Evolutionary conservation across 1,140 invertebrate species (phyloP), one percentile per base, ranked within the genome.

Genomic region (Drosophila persimilis): DNA sequence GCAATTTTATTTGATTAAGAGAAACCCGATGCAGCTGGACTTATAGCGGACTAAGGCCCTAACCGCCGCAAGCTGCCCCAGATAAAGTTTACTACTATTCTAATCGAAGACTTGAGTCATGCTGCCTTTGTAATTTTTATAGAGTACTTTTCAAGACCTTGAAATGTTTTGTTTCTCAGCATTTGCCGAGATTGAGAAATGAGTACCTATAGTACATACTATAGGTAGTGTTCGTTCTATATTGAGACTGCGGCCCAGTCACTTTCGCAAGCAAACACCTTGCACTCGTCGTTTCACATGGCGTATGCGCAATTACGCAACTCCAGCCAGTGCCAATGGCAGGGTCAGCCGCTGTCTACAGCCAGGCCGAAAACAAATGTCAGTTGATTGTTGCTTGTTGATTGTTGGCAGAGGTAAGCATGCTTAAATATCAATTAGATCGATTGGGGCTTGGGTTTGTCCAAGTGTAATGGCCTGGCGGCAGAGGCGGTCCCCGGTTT

Each of bases 401-500:
- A 84, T 84, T 73, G 76, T 70, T 67, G 73, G 63, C 76, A 63
- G 62, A 86, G 74, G 58, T 64, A 57, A 59, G 64, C 58, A 45
- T 67, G 77, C 78, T 86, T 72, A 88, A 81, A 86, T 86, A 88
- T 75, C 81, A 86, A 88, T 86, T 81, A 86, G 65, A 75, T 75
- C 62, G 62, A 55, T 73, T 31, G 70, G 41, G 3, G 11, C 13
- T 13, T 26, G 15, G 24, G 48, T 24, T 73, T 63, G 52, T n/a
- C 67, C 51, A 59, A 60, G 56, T 54, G 50, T 6, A 26, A 26
- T 26, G 24, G 24, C 24, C 24, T 26, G 24, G 24, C 24, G 24
- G 24, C 5, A 26, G 24, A 26, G 24, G 5, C 54, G 52, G 72
- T 61, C 3, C 31, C 31, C 31, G 56, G 48, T 20, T 20, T 20